These are phyloP conservation scores for Sinella curviseta DNA, from an alignment of 1,140 invertebrate species.

Conservation along the genomic window DNA sequence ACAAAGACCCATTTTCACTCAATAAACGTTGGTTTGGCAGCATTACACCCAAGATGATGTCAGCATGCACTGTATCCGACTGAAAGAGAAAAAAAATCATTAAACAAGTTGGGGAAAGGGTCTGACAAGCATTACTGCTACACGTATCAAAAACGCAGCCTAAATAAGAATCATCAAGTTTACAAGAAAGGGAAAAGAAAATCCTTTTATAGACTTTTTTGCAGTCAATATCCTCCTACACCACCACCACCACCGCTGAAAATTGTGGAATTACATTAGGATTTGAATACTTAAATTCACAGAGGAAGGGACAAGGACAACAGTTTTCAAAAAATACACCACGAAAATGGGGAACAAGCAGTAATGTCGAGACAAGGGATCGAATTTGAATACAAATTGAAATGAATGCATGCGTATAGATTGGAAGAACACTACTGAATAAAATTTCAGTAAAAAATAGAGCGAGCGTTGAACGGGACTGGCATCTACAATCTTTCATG, in stretches of 20 bases:
- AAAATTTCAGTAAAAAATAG: too few relatives aligned
- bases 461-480: too few relatives aligned
- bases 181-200: background rate
- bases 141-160: too few relatives aligned
- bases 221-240: background rate
- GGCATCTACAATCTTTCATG: background rate
- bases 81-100: too few relatives aligned
- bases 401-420: too few relatives aligned
- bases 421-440: too few relatives aligned
- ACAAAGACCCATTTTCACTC: slow-evolving; percentile 8
- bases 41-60: too few relatives aligned
- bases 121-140: too few relatives aligned
- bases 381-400: slow-evolving; percentile 25
- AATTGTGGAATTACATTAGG: background rate
- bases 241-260: background rate
- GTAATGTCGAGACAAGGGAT: background rate
- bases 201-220: background rate
- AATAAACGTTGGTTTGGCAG: slow-evolving; percentile 1
- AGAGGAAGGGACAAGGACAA: background rate
- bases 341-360: background rate
- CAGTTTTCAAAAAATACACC: background rate
- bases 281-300: background rate
- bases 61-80: too few relatives aligned
- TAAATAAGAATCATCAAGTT: background rate
- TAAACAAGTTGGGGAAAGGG: background rate